These are phyloP conservation scores for Sander vitreus DNA, from an alignment of 2,113 vertebrate species.

Conservation along the genomic window DNA sequence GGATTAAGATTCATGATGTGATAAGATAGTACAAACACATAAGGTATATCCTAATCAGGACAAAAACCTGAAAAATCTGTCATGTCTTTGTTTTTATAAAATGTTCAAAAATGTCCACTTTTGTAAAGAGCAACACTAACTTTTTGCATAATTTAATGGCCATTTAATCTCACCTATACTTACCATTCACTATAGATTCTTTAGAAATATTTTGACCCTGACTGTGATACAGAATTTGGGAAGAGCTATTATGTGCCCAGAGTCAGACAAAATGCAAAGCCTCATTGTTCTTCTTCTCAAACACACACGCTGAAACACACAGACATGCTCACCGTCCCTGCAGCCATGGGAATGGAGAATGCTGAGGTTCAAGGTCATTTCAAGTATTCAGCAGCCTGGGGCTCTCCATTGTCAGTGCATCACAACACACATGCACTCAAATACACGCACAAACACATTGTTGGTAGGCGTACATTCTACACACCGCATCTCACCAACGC, in stretches of 20 bases:
- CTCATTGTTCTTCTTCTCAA: conserved; percentile 55
- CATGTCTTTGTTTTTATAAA: background rate
- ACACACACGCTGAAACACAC: conserved; percentile 52
- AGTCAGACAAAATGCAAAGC: conserved; percentile 47
- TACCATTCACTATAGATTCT: background rate
- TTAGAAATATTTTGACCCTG: conserved; percentile 9
- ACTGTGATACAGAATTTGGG: conserved; percentile 10
- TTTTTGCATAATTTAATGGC: background rate
- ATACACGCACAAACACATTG: conserved; percentile 44
- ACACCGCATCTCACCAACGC: conserved; percentile 44
- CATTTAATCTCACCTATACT: background rate
- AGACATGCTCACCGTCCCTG: conserved; percentile 70
- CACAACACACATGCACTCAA: conserved; percentile 55
- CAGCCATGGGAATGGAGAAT: conserved; percentile 79
- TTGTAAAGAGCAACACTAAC: background rate
- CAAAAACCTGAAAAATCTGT: background rate
- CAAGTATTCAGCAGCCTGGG: conserved; percentile 77
- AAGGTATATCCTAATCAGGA: background rate
- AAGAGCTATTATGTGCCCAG: conserved; percentile 29
- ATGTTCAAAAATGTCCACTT: background rate
- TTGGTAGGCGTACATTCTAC: conserved; percentile 35
- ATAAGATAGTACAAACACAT: background rate
- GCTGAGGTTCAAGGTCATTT: conserved; percentile 82
- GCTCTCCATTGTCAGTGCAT: conserved; percentile 75
- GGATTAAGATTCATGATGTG: background rate